phyloP scores from a whole-genome alignment of 2,113 vertebrate species.

The Ardeotis arabs region DNA sequence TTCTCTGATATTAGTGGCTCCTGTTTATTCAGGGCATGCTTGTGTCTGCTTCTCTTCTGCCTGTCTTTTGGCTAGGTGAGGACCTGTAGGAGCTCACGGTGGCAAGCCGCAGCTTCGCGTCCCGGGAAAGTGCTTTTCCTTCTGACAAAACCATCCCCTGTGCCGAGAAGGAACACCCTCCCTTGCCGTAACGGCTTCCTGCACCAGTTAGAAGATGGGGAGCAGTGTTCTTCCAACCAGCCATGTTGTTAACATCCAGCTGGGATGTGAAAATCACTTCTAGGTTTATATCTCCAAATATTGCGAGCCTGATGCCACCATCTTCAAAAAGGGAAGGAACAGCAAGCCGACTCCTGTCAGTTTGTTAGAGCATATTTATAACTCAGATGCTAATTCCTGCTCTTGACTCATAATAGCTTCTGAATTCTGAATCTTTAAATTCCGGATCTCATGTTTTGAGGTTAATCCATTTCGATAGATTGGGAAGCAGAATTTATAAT shows the following conservation, averaged over 20 bases:
- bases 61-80: background rate
- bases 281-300: constrained; percentile 62
- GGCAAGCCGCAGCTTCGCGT: background rate
- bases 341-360: constrained; percentile 53
- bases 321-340: constrained; percentile 62
- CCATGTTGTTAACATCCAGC: constrained; percentile 46
- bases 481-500: constrained; percentile 59
- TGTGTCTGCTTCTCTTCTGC: background rate
- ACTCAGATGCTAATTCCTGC: constrained; percentile 71
- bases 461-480: constrained; percentile 68
- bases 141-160: constrained; percentile 37
- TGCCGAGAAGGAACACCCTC: constrained; percentile 10
- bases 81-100: constrained; percentile 7
- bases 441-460: constrained; percentile 58
- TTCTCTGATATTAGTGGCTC: constrained; percentile 54
- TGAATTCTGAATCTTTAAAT: constrained; percentile 69
- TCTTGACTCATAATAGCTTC: constrained; percentile 75
- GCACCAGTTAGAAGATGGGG: constrained; percentile 11
- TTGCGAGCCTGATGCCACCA: constrained; percentile 52
- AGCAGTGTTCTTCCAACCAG: constrained; percentile 47
- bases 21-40: constrained; percentile 50
- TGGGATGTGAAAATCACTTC: constrained; percentile 65
- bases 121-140: constrained; percentile 10
- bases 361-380: constrained; percentile 68
- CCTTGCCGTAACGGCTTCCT: constrained; percentile 33